Base-by-base conservation (phyloP, 2,797 vertebrate species). In the Erpetoichthys calabaricus region DNA sequence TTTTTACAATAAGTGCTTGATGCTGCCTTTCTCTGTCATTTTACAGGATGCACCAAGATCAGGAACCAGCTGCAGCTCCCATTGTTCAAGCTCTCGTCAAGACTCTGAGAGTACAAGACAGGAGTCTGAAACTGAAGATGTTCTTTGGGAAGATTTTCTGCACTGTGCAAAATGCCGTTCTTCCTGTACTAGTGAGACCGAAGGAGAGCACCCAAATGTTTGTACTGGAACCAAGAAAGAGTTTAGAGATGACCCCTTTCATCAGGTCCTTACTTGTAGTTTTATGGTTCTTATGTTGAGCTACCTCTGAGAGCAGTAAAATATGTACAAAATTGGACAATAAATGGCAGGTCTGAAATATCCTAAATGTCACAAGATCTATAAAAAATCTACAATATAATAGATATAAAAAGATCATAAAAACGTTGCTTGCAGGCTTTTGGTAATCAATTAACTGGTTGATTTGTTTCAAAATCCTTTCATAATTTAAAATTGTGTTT, bases 131-230 rank as follows among this genome's bases (percentile, higher is more conserved):
- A 97, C 94, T 0, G 96, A 99, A 73, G 96, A 99, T 68, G 73
- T 98, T 47, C 80, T 96, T 64, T 99, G 96, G 96, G 95, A 99
- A 63, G 95, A 99, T 70, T 89, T 99, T 64, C 76, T 99, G 62
- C 94, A 97, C 77, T 94, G 93, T 61, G 91, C 95, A 0, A 94
- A 98, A 76, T 97, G 92, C 70, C 86, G 81, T 57, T 96, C 96
- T 0, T 97, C 94, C 63, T 96, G 93, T 70, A 88, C 76, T 64
- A 97, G 92, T 8, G 94, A 98, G 77, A 94, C 91, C 53, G 96
- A 99, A 57, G 88, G 87, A 45, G 94, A 96, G 63, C 90, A 83
- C 60, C 80, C 86, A 42, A 80, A 90, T 0, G 75, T 84, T 63
- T 93, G 91, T 63, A 76, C 89, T 0, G 81, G 85, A 25, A 73